These are phyloP conservation scores for Allobates femoralis DNA, from an alignment of 2,797 vertebrate species.

Conservation along the genomic window DNA sequence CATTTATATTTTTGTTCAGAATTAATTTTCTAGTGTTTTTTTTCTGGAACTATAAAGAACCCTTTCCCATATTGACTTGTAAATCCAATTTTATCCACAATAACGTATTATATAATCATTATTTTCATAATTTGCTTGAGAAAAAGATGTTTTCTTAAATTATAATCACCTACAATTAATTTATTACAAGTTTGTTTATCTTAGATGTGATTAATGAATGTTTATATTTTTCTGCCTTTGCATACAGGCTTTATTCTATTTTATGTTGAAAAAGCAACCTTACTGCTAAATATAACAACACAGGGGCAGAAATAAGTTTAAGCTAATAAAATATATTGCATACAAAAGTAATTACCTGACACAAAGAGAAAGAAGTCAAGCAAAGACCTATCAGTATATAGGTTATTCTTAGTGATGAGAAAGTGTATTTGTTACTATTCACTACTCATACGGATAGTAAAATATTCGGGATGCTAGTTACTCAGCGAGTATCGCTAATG, in stretches of 20 bases:
- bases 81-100: not conserved
- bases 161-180: slow-evolving; percentile 23
- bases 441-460: too few relatives aligned
- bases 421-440: too few relatives aligned
- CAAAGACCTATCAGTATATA: not conserved
- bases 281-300: slow-evolving; percentile 5
- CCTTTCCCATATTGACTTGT: not conserved
- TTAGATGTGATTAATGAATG: slow-evolving; percentile 29
- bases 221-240: not conserved
- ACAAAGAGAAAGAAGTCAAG: not conserved
- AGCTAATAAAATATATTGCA: not conserved
- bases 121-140: too few relatives aligned
- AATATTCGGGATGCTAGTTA: too few relatives aligned
- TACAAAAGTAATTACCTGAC: not conserved
- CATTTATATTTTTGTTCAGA: too few relatives aligned
- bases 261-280: not conserved
- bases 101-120: not conserved
- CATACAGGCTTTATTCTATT: slow-evolving; percentile 18
- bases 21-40: not conserved
- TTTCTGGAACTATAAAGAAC: not conserved
- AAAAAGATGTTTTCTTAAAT: not conserved
- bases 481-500: too few relatives aligned
- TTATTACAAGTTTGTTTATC: not conserved
- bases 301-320: slow-evolving; percentile 3
- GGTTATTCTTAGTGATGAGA: too few relatives aligned